phyloP scores from a whole-genome alignment of 2,113 vertebrate species.

The Sphyrna mokarran region DNA sequence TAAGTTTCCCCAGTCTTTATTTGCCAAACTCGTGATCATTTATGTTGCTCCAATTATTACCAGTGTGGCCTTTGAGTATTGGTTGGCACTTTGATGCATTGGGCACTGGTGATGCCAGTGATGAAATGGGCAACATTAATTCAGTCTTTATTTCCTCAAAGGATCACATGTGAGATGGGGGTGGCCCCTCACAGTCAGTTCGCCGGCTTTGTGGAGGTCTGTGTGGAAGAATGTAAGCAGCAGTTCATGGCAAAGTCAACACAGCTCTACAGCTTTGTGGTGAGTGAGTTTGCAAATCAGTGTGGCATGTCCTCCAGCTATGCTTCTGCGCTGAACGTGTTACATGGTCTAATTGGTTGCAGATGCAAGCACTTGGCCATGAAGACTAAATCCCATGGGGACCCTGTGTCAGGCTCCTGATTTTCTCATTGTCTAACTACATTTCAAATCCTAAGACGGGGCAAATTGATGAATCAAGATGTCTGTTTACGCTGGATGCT shows the following conservation, averaged over 20 bases:
- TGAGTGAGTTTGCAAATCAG: slow-evolving; percentile 55
- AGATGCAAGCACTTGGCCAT: neutral
- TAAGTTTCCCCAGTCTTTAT: neutral
- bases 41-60: neutral
- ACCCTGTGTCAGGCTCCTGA: neutral
- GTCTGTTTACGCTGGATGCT: neutral
- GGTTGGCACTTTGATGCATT: neutral
- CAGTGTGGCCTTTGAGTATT: neutral
- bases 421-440: neutral
- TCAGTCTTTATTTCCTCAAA: slow-evolving; percentile 48
- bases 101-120: neutral
- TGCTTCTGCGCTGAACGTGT: neutral
- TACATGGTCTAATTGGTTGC: neutral
- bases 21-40: neutral
- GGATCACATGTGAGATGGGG: slow-evolving; percentile 97
- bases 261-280: slow-evolving; percentile 95
- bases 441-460: too few relatives aligned
- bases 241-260: slow-evolving; percentile 89
- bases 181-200: slow-evolving; percentile 88
- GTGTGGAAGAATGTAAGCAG: slow-evolving; percentile 75
- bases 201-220: slow-evolving; percentile 84
- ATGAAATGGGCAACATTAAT: neutral
- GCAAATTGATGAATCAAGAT: neutral
- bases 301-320: neutral
- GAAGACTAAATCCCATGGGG: too few relatives aligned